Evolutionary conservation across 2,888 invertebrate species (phyloP), one percentile per base, ranked within the genome.

Genomic region (Halictus ligatus): DNA sequence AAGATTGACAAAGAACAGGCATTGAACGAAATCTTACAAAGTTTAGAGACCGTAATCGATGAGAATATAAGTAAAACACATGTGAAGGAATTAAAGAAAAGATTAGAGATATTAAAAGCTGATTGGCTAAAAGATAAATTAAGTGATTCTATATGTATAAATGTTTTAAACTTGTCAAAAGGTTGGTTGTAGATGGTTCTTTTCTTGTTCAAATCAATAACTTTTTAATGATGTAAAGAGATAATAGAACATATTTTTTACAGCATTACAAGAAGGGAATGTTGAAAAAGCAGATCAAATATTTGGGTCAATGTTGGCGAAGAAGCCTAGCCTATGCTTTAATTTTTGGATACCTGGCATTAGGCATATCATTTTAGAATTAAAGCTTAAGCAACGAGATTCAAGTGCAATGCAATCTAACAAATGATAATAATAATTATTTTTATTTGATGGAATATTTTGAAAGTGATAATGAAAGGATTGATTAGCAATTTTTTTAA

Each of bases 311-410:
- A 93, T 97, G 29, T 96, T 97, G 96, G 96, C 96, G 88, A 96
- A 96, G 85, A 95, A 97, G 95, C 96, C 96, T 0, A 95, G 96
- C 84, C 92, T 95, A 13, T 97, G 97, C 1, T 35, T 35, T 35
- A 96, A 96, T 75, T 95, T 95, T 1, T 97, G 97, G 97, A 97
- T 97, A 96, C 96, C 96, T 0, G 96, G 96, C 69, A 95, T 97
- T 48, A 96, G 97, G 90, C 96, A 96, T 84, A 94, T 97, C 0
- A 96, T 97, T 83, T 95, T 94, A 80, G 93, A 91, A 88, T 85
- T 94, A 35, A 93, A 92, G 75, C 91, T 88, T 29, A 92, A 92
- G 81, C 48, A 18, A 48, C 75, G 87, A 43, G 75, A 64, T 29
- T 40, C 35, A 5, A 76, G 43, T 48, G 69, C 15, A 15, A 50